These are phyloP conservation scores for Ametastegia equiseti DNA, from an alignment of 2,888 invertebrate genomes.

Conservation along the genomic window DNA sequence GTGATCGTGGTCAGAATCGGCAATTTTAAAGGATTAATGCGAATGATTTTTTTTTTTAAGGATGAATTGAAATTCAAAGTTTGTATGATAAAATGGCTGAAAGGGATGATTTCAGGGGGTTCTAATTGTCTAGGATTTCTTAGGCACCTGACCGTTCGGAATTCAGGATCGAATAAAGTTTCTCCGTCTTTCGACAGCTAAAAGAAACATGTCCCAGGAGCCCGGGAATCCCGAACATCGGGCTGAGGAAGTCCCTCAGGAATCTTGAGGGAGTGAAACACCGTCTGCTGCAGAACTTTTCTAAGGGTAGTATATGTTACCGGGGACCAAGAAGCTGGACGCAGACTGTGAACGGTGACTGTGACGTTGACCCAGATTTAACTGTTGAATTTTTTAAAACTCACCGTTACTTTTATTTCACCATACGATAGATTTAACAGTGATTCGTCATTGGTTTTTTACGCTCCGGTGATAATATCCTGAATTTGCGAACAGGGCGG, in stretches of 20 bases:
- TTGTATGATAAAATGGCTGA: neutral
- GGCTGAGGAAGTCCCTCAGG: slow-evolving; percentile 29
- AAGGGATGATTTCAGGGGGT: neutral
- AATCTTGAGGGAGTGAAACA: slow-evolving; percentile 32
- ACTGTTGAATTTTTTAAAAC: slow-evolving; percentile 32
- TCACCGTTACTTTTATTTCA: neutral
- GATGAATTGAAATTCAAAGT: neutral
- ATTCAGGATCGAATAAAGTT: slow-evolving; percentile 31
- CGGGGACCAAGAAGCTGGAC: no score
- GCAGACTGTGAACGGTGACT: no score
- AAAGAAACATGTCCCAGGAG: slow-evolving; percentile 41
- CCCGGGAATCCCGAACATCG: slow-evolving; percentile 41
- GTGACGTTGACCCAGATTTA: slow-evolving; percentile 30
- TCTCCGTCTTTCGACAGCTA: slow-evolving; percentile 34
- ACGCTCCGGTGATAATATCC: neutral
- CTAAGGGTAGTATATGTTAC: slow-evolving; percentile 1
- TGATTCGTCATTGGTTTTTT: slow-evolving; percentile 18
- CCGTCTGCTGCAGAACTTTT: slow-evolving; percentile 11
- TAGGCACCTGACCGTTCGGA: neutral
- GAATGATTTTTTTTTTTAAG: neutral
- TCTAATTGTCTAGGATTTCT: slow-evolving; percentile 31
- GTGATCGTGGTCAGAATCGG: slow-evolving; percentile 20
- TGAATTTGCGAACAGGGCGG: neutral
- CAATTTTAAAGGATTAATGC: neutral
- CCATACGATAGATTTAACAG: neutral